These are phyloP conservation scores for Tokudaia tokunoshimensis DNA, from an alignment of 2,797 vertebrate species.

Conservation along the genomic window DNA sequence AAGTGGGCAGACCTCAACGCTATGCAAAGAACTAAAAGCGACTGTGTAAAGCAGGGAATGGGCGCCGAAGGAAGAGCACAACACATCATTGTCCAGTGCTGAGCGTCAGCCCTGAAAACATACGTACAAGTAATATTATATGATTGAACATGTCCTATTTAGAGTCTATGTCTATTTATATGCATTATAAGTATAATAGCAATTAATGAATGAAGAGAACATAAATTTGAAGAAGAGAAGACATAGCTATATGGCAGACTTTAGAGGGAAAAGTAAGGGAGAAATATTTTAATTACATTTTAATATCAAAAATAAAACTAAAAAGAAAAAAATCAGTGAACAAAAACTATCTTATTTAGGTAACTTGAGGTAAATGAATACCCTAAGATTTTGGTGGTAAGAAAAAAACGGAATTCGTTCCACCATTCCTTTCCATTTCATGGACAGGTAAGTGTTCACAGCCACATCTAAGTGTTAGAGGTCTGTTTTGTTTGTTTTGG, in stretches of 20 bases:
- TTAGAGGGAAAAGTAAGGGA: not conserved
- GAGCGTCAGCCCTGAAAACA: not conserved
- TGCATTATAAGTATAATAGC: not conserved
- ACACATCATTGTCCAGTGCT: too few relatives aligned
- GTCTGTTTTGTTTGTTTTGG: too few relatives aligned
- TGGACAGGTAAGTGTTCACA: not conserved
- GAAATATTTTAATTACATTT: not conserved
- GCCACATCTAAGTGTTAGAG: constrained; percentile 1
- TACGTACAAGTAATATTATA: not conserved
- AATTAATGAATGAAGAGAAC: not conserved
- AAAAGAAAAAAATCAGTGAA: not conserved
- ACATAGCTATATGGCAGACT: too few relatives aligned
- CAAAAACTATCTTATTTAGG: not conserved
- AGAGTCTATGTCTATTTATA: not conserved
- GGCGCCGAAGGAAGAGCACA: not conserved
- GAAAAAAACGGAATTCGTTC: not conserved
- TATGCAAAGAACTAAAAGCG: not conserved
- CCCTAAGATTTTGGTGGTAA: not conserved
- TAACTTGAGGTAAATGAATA: not conserved
- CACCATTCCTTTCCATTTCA: not conserved
- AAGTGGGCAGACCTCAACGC: not conserved
- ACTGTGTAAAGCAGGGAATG: not conserved
- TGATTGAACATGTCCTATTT: not conserved
- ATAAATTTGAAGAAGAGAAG: not conserved
- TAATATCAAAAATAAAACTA: not conserved